Conservation (phyloP, 2,797 vertebrate genomes). For the Rhincodon typus region DNA sequence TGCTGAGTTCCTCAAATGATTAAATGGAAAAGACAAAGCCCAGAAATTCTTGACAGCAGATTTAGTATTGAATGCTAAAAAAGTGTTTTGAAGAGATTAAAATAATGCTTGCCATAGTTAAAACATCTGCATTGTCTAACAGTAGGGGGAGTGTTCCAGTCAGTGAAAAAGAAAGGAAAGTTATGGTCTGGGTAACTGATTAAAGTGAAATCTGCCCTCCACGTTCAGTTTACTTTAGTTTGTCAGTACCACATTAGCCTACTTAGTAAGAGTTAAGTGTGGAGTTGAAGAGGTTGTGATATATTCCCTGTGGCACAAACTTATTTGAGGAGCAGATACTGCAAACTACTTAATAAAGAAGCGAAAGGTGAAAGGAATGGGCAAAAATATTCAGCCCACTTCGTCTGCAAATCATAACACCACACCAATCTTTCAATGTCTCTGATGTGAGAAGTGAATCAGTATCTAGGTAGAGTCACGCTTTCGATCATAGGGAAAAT, state of each 20-base stretch:
- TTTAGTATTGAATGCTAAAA: neutral
- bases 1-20: neutral
- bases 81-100: neutral
- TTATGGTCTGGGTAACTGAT: neutral
- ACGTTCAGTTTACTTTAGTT: neutral
- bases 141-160: conserved; percentile 16
- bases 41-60: neutral
- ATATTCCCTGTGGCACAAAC: neutral
- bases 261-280: neutral
- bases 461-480: neutral
- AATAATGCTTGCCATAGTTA: neutral
- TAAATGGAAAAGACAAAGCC: neutral
- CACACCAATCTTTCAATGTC: neutral
- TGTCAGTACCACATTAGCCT: neutral
- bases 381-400: conserved; percentile 2
- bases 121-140: neutral
- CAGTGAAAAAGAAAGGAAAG: neutral
- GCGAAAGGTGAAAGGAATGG: neutral
- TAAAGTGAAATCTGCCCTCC: neutral
- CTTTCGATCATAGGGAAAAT: conserved; percentile 10
- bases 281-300: neutral
- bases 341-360: neutral
- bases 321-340: neutral
- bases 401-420: neutral
- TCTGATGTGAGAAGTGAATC: neutral